Base-by-base conservation (phyloP, 2,888 invertebrate species). In the Dorcus hopei region DNA sequence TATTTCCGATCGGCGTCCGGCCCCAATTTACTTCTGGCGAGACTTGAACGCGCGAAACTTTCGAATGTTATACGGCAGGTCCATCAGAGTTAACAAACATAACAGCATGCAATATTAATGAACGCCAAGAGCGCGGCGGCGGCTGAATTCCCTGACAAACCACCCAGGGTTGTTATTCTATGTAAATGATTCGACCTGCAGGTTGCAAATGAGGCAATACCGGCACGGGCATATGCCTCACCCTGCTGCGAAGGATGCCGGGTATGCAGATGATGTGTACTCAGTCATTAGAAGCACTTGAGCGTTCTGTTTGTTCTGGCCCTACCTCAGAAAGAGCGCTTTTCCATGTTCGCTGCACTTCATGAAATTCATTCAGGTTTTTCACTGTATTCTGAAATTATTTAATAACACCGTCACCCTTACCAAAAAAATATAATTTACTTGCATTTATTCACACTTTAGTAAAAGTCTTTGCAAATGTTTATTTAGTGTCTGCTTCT, bases 181-280 rank as follows among this genome's bases (percentile, higher is more conserved):
- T 76, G 76, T 72, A 70, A 74, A 74, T 76, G 72, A 72, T 68
- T 71, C 73, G 74, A 75, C 73, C 74, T 73, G 74, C 71, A 73
- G 72, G 72, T 76, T 76, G 74, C 75, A 76, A 77, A 77, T 76
- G 73, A 76, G 74, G 72, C 72, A 71, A 71, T 70, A 68, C 68
- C 66, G 67, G 61, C 38, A 54, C 63, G 58, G 64, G 68, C 70
- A 69, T 69, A 68, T 69, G 71, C 68, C 62, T 64, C 66, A 62
- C 63, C 58, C 64, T 59, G 61, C 61, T 60, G 45, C 57, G 50
- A 38, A 33, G 23, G 39, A 38, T 47, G 52, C 23, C 55, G 62
- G 70, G 68, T 74, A 76, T 76, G 76, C 74, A 76, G 74, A 76
- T 76, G 71, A 72, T 75, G 74, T 76, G 74, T 77, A 76, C 74